Conservation (phyloP, 2,797 vertebrate genomes). For the Gambusia yucatana region DNA sequence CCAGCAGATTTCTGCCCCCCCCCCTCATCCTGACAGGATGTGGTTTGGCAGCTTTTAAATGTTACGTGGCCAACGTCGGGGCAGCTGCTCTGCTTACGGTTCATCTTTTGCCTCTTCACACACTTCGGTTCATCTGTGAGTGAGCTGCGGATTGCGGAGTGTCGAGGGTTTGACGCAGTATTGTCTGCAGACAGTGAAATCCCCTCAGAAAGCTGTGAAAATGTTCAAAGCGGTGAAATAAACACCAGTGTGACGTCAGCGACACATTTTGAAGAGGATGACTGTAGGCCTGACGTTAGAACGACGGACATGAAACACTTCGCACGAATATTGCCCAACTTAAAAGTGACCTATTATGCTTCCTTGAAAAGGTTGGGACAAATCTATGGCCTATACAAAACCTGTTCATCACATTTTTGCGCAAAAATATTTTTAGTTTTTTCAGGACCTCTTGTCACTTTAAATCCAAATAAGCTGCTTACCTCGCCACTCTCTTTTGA, state of each 20-base stretch:
- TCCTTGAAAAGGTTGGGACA: too few species aligned
- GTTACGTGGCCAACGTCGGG: background rate
- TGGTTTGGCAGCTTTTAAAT: conserved; percentile 1
- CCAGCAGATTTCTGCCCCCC: background rate
- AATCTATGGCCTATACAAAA: too few species aligned
- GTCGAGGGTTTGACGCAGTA: background rate
- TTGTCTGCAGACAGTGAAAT: background rate
- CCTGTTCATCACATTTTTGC: too few species aligned
- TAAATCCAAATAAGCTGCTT: too few species aligned
- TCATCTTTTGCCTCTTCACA: background rate
- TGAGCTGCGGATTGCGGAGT: background rate
- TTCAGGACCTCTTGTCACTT: too few species aligned
- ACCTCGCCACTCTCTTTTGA: too few species aligned
- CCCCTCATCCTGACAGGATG: conserved; percentile 3
- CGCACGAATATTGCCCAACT: background rate
- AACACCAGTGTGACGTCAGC: background rate
- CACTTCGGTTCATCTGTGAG: background rate
- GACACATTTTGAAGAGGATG: background rate
- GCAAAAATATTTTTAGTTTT: too few species aligned
- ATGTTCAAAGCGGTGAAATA: background rate
- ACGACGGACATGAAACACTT: background rate
- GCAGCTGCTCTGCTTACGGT: conserved; percentile 2
- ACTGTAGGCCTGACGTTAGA: background rate
- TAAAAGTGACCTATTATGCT: background rate
- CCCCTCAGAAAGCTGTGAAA: background rate